Base-by-base conservation (phyloP, 2,113 vertebrate species). In the Egretta garzetta region DNA sequence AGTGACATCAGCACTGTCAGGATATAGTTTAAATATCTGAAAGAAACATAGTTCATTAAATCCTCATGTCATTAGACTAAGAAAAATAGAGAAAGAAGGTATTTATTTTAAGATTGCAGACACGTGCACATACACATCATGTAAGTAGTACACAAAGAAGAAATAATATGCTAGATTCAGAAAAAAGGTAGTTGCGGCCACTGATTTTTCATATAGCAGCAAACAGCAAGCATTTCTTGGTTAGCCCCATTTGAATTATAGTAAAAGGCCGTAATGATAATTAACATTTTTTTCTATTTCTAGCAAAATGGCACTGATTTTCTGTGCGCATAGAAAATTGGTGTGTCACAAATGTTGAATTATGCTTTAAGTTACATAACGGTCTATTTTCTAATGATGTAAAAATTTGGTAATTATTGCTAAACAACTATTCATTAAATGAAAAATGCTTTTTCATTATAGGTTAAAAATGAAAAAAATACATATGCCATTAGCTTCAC, bases 291-390 rank as follows among this genome's bases (percentile, higher is more conserved):
- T 72, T 86, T 62, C 19, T 83, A 9, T 86, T 89, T 85, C 63
- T 88, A 71, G 7, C 7, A 96, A 94, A 88, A 93, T 47, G 35
- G 3, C 50, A 88, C 71, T 37, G 28, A 81, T 96, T 94, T 93
- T 88, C 67, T 80, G 18, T n/a, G 41, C 1, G 6, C n/a, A 49
- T 10, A 79, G 72, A 92, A 91, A 71, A 67, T 37, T 66, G 17
- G 4, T 47, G 37, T 41, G 13, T 59, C 75, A 67, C 27, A 70
- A 93, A 93, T 52, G 79, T 22, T 59, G 26, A 86, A 56, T 58
- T 70, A 45, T 39, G 75, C 30, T 84, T 89, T 91, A 53, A 84
- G 41, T 70, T 86, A 73, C 37, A 49, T 62, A 70, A 50, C 32
- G 9, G 20, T 53, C 66, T 89, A 30, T 81, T 91, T 93, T 82